Conservation (phyloP, 2,888 invertebrate genomes). For the Agrochola circellaris region DNA sequence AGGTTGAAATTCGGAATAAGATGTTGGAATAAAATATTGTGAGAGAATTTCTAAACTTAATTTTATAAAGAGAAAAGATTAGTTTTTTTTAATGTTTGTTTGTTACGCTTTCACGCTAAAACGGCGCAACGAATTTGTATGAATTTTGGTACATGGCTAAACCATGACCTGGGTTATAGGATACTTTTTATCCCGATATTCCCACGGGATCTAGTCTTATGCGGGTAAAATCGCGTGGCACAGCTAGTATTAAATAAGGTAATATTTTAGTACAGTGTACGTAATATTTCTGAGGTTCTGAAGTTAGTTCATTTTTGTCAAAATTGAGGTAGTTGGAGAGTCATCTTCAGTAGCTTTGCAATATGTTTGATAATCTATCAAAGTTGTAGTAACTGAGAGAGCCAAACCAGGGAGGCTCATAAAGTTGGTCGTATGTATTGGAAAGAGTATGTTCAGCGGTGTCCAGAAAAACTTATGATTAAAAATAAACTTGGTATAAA, state of each 20-base stretch:
- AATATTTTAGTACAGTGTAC: not conserved
- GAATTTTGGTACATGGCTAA: too few species aligned
- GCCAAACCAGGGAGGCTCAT: not conserved
- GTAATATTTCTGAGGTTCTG: not conserved
- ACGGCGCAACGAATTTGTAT: too few species aligned
- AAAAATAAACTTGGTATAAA: not conserved
- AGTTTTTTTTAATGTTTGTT: too few species aligned
- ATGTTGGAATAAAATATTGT: conserved; percentile 1
- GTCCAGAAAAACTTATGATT: not conserved
- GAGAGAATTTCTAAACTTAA: not conserved
- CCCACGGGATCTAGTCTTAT: too few species aligned
- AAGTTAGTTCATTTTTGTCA: not conserved
- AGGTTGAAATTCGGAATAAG: conserved; percentile 17
- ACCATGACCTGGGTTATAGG: too few species aligned
- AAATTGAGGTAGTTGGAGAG: not conserved
- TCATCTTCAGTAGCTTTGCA: not conserved
- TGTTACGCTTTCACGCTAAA: too few species aligned
- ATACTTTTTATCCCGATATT: too few species aligned
- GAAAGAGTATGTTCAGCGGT: too few species aligned
- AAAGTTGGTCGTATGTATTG: not conserved
- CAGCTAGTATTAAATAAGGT: not conserved
- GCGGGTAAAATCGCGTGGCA: too few species aligned
- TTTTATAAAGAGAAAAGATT: too few species aligned
- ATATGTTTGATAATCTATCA: too few species aligned
- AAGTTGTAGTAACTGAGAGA: too few species aligned